Conservation (phyloP, 53 echinoderm and acorn worm species). For the Henricia sp. region DNA sequence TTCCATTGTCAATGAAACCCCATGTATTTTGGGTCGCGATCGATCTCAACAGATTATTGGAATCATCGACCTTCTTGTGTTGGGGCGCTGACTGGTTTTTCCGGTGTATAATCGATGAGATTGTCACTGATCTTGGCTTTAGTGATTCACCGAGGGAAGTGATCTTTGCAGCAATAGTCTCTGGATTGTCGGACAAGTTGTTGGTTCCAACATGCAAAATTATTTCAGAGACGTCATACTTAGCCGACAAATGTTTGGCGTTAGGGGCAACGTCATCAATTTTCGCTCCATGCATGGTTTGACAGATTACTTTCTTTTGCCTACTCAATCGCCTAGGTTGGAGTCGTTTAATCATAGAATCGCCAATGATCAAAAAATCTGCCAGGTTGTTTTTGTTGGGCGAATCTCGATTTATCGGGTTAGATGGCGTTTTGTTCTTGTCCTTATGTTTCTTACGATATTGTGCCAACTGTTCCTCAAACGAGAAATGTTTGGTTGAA, state of each 20-base stretch:
- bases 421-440: no score
- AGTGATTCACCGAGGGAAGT: slow-evolving; percentile 21
- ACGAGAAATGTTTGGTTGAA: no score
- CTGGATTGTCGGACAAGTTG: slow-evolving; percentile 18
- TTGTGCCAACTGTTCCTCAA: slow-evolving; percentile 1
- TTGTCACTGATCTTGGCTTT: slow-evolving; percentile 17
- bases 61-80: slow-evolving; percentile 4
- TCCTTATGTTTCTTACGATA: slow-evolving; percentile 11
- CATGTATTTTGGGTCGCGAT: background rate
- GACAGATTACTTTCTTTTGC: slow-evolving; percentile 17
- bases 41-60: slow-evolving; percentile 14
- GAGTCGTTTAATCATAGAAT: slow-evolving; percentile 34
- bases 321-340: slow-evolving; percentile 23
- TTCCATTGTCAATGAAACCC: slow-evolving; percentile 33
- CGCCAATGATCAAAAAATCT: slow-evolving; percentile 26
- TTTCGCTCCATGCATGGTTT: slow-evolving; percentile 42
- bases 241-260: slow-evolving; percentile 10
- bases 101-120: slow-evolving; percentile 34
- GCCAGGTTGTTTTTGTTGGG: background rate
- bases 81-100: background rate
- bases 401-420: background rate
- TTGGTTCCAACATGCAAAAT: slow-evolving; percentile 42
- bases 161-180: slow-evolving; percentile 36
- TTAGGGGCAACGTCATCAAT: slow-evolving; percentile 8
- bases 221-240: background rate